Evolutionary conservation across 2,888 invertebrate species (phyloP).

Genomic region (Thysanoteuthis rhombus): DNA sequence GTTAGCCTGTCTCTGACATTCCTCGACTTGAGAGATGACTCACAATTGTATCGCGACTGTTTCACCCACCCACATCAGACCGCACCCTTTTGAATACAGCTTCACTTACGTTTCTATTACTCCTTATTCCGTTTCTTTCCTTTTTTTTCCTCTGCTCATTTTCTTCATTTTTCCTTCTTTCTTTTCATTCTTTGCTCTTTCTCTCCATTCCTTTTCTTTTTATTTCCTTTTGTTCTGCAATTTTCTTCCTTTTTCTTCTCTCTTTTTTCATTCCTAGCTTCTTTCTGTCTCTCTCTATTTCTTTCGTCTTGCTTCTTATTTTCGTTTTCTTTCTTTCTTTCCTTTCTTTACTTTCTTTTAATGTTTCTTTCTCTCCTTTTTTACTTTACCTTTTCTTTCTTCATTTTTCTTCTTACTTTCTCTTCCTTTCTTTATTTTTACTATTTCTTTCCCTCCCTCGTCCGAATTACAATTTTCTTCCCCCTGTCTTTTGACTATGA

Average conservation of each 20-base stretch:
- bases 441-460: too few relatives aligned
- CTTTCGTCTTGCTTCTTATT: background rate
- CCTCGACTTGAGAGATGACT: background rate
- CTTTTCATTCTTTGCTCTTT: background rate
- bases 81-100: background rate
- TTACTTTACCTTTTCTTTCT: background rate
- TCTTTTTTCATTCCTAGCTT: background rate
- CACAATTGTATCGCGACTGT: background rate
- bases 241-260: background rate
- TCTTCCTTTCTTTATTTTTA: background rate
- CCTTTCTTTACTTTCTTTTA: background rate
- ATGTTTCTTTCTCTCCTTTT: background rate
- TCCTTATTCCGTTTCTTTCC: background rate
- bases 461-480: too few relatives aligned
- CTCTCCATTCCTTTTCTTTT: background rate
- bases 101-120: background rate
- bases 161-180: background rate
- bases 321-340: background rate
- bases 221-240: background rate
- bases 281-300: background rate
- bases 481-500: too few relatives aligned
- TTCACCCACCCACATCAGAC: background rate
- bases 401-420: background rate
- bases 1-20: constrained; percentile 12
- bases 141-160: background rate